These are phyloP conservation scores for Danio rerio DNA, from an alignment of 2,113 vertebrate genomes.

Conservation along the genomic window DNA sequence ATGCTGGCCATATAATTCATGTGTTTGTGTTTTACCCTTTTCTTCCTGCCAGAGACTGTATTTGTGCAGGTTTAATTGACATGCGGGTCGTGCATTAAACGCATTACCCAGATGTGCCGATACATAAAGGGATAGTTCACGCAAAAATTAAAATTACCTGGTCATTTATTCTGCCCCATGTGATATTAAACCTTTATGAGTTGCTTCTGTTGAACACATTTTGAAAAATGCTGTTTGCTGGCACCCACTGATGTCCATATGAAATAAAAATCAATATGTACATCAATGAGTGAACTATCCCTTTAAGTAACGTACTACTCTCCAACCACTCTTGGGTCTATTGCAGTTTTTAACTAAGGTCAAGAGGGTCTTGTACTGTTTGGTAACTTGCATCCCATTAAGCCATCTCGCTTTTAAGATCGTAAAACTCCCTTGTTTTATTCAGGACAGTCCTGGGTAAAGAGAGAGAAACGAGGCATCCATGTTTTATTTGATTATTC, in stretches of 20 bases:
- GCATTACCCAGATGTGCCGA: too few species aligned
- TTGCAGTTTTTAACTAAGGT: slow-evolving; percentile 19
- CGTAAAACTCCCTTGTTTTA: neutral
- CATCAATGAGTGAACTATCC: too few species aligned
- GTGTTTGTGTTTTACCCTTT: slow-evolving; percentile 3
- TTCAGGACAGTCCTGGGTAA: neutral
- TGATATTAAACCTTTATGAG: too few species aligned
- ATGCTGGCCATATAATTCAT: slow-evolving; percentile 1
- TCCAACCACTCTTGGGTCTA: slow-evolving; percentile 6
- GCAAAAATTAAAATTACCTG: too few species aligned
- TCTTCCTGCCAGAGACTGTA: slow-evolving; percentile 17
- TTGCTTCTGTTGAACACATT: too few species aligned
- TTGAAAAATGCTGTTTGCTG: too few species aligned
- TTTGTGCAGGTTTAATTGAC: slow-evolving; percentile 23
- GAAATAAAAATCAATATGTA: too few species aligned
- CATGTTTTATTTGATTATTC: slow-evolving; percentile 23
- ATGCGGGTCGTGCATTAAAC: neutral
- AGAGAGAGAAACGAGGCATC: neutral
- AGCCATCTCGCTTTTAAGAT: slow-evolving; percentile 14
- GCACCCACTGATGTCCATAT: too few species aligned
- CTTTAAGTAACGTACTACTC: neutral
- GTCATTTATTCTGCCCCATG: too few species aligned
- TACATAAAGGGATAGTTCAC: too few species aligned
- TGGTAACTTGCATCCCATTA: slow-evolving; percentile 35
- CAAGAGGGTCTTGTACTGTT: slow-evolving; percentile 31